Conservation (phyloP, 2,113 vertebrate species). For the Pluvianellus socialis region DNA sequence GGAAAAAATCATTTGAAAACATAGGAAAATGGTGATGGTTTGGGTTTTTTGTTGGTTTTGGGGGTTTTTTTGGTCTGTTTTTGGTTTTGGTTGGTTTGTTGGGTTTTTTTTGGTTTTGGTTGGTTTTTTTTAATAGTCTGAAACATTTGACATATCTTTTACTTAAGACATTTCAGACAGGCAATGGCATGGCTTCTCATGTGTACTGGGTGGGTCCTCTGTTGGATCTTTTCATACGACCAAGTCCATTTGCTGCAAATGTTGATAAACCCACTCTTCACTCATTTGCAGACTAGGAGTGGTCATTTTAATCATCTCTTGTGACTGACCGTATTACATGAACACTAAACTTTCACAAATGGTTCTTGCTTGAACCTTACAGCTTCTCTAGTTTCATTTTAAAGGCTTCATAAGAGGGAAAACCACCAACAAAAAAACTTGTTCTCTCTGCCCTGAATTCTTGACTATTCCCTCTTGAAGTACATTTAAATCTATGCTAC, state of each 20-base stretch:
- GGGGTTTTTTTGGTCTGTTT: background rate
- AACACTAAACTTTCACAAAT: background rate
- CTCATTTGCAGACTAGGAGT: background rate
- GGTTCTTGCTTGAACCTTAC: background rate
- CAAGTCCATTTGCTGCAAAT: background rate
- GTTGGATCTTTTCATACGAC: background rate
- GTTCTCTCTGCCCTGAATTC: background rate
- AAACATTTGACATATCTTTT: background rate
- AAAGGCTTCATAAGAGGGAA: background rate
- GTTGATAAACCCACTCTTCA: background rate
- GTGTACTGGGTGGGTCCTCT: background rate
- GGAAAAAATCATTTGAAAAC: background rate
- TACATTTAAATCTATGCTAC: background rate
- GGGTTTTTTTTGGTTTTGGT: background rate
- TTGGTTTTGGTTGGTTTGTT: background rate
- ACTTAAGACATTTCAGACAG: background rate
- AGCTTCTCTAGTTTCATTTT: background rate
- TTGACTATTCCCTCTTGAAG: background rate
- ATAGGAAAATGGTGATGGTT: background rate
- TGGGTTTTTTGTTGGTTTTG: background rate
- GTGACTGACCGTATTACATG: background rate
- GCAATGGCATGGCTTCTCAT: background rate
- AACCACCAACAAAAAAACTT: background rate
- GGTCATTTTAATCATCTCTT: background rate
- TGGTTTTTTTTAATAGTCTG: background rate